These are phyloP conservation scores for Echinops telfairi DNA, from an alignment of 2,113 vertebrate genomes.

Conservation along the genomic window DNA sequence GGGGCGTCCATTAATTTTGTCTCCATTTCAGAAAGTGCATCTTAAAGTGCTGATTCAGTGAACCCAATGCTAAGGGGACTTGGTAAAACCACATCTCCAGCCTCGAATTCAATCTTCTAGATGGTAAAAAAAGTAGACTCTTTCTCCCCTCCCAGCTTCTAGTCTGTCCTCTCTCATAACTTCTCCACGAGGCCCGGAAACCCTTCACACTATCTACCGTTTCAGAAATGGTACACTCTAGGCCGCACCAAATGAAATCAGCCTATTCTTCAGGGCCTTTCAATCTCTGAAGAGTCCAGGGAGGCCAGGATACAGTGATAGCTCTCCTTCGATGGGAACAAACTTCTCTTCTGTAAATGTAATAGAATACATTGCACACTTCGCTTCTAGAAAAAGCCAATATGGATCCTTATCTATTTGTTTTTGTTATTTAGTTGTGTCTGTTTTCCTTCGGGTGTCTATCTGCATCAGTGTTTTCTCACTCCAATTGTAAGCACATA, in stretches of 20 bases:
- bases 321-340: constrained; percentile 46
- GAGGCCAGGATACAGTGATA: neutral
- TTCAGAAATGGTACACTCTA: neutral
- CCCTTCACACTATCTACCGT: neutral
- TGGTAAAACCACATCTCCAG: neutral
- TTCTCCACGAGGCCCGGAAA: neutral
- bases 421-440: constrained; percentile 20
- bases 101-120: neutral
- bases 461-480: constrained; percentile 40
- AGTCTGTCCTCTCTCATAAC: neutral
- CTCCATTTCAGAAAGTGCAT: neutral
- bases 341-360: constrained; percentile 47
- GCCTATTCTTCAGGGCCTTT: neutral
- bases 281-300: neutral
- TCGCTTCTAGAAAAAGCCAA: constrained; percentile 41
- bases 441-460: constrained; percentile 25
- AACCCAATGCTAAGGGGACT: neutral
- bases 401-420: constrained; percentile 64
- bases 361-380: neutral
- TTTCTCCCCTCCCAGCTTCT: neutral
- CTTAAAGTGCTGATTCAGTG: neutral
- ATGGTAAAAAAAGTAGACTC: neutral
- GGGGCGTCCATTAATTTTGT: neutral
- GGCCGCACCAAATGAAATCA: neutral
- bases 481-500: constrained; percentile 28